Base-by-base conservation (phyloP, 2,888 invertebrate genomes). In the Ormyrus pomaceus region DNA sequence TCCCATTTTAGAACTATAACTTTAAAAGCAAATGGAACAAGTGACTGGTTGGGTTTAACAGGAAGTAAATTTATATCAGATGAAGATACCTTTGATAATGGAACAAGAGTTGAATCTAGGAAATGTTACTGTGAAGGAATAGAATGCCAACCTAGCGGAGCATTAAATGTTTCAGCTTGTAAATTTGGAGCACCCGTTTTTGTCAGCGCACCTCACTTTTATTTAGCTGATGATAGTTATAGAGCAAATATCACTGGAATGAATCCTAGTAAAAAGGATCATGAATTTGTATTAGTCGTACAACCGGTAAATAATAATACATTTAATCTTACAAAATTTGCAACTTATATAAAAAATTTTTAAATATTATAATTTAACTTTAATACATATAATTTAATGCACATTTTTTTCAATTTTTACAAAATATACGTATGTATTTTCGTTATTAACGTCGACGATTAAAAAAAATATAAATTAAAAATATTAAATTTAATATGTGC, bases 161-260 rank as follows among this genome's bases (percentile, higher is more conserved):
- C 94, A 0, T 92, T 96, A 8, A 94, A 96, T 87, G 94, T 96
- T 84, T 95, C 95, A 0, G 89, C 90, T 50, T 96, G 96, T 87
- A 94, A 95, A 82, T 94, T 92, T 90, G 95, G 95, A 71, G 96
- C 97, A n/a, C 97, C 97, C 0, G 95, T 95, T 11, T 95, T 95
- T 90, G 93, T 96, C 46, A 95, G 96, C 0, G 94, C 94, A 85
- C 97, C 97, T 0, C 97, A 97, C 89, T 97, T 97, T 91, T 94
- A 95, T 84, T 89, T 95, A 86, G 94, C 95, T 0, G 95, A 96
- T 90, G 92, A 93, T 0, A 91, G 91, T 82, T 96, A 96, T 86
- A 87, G 92, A 9, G 86, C 92, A 77, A 92, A 92, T 58, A 92
- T 97, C 0, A 91, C 91, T 0, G 97, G 97, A 0, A 89, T 97